These are phyloP conservation scores for Sturmia bella DNA, from an alignment of 2,888 invertebrate species.

Conservation along the genomic window DNA sequence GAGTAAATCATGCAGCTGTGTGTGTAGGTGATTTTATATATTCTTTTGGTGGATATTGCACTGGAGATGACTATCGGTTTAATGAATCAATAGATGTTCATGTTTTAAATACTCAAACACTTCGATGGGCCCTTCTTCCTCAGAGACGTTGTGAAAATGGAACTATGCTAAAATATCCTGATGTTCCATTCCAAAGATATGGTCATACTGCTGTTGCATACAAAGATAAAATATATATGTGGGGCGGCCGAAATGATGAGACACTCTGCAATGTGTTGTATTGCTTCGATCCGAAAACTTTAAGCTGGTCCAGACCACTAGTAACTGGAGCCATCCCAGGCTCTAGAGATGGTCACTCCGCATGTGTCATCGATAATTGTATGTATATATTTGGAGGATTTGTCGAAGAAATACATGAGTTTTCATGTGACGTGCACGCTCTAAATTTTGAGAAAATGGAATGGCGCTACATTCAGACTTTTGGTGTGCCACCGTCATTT, in stretches of 20 bases:
- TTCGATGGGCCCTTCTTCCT: slow-evolving; percentile 83
- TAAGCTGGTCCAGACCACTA: slow-evolving; percentile 86
- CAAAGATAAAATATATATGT: slow-evolving; percentile 88
- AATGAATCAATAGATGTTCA: slow-evolving; percentile 93
- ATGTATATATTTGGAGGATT: slow-evolving; percentile 97
- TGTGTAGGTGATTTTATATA: slow-evolving; percentile 90
- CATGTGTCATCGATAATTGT: slow-evolving; percentile 88
- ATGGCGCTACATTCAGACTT: slow-evolving; percentile 86
- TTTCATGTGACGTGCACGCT: slow-evolving; percentile 90
- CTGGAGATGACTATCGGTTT: slow-evolving; percentile 87
- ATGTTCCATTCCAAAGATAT: slow-evolving; percentile 90
- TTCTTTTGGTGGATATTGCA: slow-evolving; percentile 96
- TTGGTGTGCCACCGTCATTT: slow-evolving; percentile 87
- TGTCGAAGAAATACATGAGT: slow-evolving; percentile 91
- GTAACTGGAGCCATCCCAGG: slow-evolving; percentile 88
- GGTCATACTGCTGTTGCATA: slow-evolving; percentile 95
- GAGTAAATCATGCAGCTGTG: slow-evolving; percentile 96
- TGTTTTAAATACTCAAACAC: slow-evolving; percentile 88
- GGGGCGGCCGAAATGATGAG: slow-evolving; percentile 96
- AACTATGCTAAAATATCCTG: slow-evolving; percentile 81
- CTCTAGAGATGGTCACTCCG: slow-evolving; percentile 95
- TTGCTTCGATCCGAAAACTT: slow-evolving; percentile 89
- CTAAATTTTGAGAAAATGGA: slow-evolving; percentile 88
- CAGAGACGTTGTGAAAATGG: slow-evolving; percentile 83
- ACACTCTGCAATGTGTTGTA: slow-evolving; percentile 89